phyloP scores from a whole-genome alignment of 2,888 invertebrate genomes.

The Nomada ferruginata region DNA sequence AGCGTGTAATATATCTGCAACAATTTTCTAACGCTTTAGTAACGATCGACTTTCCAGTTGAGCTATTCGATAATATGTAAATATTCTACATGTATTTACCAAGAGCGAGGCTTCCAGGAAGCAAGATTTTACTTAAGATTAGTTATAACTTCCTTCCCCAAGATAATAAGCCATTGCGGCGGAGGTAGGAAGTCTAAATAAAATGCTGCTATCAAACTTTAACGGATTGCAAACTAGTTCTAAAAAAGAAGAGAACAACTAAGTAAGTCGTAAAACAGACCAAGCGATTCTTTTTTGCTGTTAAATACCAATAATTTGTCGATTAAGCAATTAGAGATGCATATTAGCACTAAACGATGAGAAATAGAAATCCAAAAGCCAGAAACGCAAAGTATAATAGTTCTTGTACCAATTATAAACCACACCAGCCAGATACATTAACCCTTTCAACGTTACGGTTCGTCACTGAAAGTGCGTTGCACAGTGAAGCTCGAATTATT shows the following conservation, averaged over 20 bases:
- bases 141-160: neutral
- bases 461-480: too few relatives aligned
- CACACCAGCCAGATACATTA: too few relatives aligned
- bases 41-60: neutral
- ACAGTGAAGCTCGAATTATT: too few relatives aligned
- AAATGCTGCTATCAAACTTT: neutral
- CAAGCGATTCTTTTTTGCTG: too few relatives aligned
- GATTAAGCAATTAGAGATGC: too few relatives aligned
- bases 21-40: neutral
- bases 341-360: too few relatives aligned
- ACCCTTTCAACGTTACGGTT: too few relatives aligned
- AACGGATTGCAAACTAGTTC: neutral
- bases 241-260: neutral
- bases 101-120: neutral
- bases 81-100: neutral
- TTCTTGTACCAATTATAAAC: too few relatives aligned
- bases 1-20: neutral
- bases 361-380: too few relatives aligned
- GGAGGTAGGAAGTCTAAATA: neutral
- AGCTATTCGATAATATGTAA: neutral
- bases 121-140: neutral
- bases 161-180: neutral
- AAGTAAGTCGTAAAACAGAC: too few relatives aligned
- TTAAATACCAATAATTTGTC: too few relatives aligned
- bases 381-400: too few relatives aligned